Evolutionary conservation across 2,113 vertebrate genomes (phyloP).

Genomic region (Orientallactaga bullata): DNA sequence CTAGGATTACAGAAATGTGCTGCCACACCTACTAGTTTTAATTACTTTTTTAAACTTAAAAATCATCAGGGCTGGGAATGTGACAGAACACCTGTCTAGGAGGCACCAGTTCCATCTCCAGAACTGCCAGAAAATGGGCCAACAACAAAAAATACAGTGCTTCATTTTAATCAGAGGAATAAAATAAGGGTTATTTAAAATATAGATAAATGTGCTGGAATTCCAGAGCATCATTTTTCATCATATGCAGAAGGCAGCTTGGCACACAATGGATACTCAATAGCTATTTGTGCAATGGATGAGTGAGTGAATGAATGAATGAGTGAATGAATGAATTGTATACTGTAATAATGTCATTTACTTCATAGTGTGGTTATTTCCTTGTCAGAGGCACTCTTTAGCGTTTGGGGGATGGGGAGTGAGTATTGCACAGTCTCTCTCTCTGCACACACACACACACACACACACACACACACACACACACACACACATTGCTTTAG

Average conservation of each 20-base stretch:
- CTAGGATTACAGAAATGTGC: not conserved
- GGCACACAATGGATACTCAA: not conserved
- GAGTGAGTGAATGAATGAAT: constrained; percentile 15
- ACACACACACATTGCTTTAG: not conserved
- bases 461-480: no score
- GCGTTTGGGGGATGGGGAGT: not conserved
- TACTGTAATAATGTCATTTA: not conserved
- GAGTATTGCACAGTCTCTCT: not conserved
- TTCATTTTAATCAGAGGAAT: constrained; percentile 40
- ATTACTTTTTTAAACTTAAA: not conserved
- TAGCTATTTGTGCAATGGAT: not conserved
- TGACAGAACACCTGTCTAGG: not conserved
- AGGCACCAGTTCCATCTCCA: not conserved
- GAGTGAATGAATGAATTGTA: not conserved
- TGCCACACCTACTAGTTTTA: not conserved
- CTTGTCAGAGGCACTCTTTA: not conserved
- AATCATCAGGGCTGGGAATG: not conserved
- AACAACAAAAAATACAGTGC: not conserved
- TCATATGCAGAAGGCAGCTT: not conserved
- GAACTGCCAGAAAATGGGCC: not conserved
- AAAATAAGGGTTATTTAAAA: constrained; percentile 40
- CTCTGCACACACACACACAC: not conserved
- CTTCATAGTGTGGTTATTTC: not conserved
- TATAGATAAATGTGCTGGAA: not conserved
- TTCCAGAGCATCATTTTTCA: not conserved